Conservation (phyloP, 2,113 vertebrate genomes). For the Geothlypis trichas region DNA sequence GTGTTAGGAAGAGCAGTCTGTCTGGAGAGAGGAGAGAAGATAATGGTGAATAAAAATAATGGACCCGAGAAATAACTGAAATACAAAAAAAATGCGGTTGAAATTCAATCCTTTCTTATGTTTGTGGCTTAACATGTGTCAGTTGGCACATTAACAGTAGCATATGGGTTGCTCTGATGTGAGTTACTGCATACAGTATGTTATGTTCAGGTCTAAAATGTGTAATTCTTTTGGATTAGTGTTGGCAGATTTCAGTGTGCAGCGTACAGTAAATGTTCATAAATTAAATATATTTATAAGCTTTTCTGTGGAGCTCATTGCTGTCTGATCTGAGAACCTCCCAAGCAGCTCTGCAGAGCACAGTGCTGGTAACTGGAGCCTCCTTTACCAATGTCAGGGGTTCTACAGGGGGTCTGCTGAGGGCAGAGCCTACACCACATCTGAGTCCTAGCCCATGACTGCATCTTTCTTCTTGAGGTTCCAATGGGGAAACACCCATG, state of each 20-base stretch:
- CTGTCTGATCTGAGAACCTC: conserved; percentile 2
- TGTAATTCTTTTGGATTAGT: conserved; percentile 77
- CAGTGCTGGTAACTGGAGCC: not conserved
- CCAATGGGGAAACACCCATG: not conserved
- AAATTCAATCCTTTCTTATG: conserved; percentile 69
- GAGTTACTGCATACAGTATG: conserved; percentile 75
- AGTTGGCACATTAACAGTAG: conserved; percentile 75
- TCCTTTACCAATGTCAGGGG: not conserved
- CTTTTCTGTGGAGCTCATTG: conserved; percentile 45
- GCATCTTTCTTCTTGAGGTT: not conserved
- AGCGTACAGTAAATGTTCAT: conserved; percentile 69
- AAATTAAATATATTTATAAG: conserved; percentile 71
- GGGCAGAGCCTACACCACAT: not conserved
- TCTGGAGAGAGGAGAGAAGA: conserved; percentile 18
- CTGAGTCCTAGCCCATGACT: accelerated
- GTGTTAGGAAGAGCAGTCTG: not conserved
- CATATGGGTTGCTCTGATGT: conserved; percentile 77
- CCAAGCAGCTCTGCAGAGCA: conserved; percentile 14
- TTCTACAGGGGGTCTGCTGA: not conserved
- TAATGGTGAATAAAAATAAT: conserved; percentile 49
- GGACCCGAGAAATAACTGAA: conserved; percentile 47
- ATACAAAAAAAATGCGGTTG: conserved; percentile 59
- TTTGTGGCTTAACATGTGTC: conserved; percentile 77
- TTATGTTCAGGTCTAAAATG: conserved; percentile 75
- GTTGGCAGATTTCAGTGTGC: conserved; percentile 72